Evolutionary conservation across 2,113 vertebrate species (phyloP).

Genomic region (Embiotoca jacksoni): DNA sequence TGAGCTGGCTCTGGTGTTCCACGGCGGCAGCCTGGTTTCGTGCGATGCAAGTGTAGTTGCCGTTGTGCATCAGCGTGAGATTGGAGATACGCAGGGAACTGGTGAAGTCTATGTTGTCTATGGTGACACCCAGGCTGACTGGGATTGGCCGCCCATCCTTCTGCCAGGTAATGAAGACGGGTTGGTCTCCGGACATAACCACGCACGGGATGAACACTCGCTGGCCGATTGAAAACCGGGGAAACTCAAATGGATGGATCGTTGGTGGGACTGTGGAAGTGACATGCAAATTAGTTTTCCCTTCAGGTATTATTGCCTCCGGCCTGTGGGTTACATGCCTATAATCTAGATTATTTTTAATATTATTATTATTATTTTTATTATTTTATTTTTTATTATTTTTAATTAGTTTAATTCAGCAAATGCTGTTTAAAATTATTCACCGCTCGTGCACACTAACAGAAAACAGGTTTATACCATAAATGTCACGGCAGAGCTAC

Average conservation of each 20-base stretch:
- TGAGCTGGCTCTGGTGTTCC: conserved; percentile 96
- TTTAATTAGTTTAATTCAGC: background rate
- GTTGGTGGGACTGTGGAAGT: conserved; percentile 92
- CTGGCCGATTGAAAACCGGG: conserved; percentile 96
- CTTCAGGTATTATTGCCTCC: background rate
- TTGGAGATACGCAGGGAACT: conserved; percentile 97
- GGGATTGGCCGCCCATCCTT: conserved; percentile 96
- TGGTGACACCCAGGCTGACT: conserved; percentile 94
- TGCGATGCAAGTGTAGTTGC: conserved; percentile 98
- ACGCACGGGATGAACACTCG: conserved; percentile 98
- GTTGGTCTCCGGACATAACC: conserved; percentile 96
- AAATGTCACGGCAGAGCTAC: background rate
- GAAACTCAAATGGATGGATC: conserved; percentile 98
- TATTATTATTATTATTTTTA: too few species aligned
- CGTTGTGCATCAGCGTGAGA: conserved; percentile 96
- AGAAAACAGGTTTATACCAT: conserved; percentile 2
- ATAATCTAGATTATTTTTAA: too few species aligned
- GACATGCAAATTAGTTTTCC: background rate
- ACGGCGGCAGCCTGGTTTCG: conserved; percentile 94
- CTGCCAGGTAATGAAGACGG: conserved; percentile 99
- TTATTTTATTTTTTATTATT: too few species aligned
- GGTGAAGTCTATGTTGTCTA: conserved; percentile 99
- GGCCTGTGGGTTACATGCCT: background rate
- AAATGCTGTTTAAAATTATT: conserved; percentile 16
- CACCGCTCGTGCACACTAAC: background rate